A percentile compares a stretch with the other conserved stretches of the same genome.
Evolutionary conservation across 2,113 vertebrate genomes (phyloP).

Genomic region (Megaleporinus macrocephalus): DNA sequence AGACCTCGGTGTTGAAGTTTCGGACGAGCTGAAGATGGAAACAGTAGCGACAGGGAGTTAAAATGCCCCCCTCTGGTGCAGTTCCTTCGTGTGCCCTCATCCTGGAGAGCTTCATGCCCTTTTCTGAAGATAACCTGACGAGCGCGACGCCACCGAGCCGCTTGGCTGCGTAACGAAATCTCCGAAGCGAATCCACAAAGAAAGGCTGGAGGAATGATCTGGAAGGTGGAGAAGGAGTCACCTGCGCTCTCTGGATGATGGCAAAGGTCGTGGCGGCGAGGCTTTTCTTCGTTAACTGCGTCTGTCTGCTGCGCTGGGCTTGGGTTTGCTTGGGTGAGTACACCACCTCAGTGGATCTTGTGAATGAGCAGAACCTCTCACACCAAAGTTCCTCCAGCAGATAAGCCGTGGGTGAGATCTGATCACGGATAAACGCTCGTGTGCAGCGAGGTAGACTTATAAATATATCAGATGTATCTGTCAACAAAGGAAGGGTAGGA

Average conservation of each 20-base stretch:
- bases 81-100: neutral
- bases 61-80: neutral
- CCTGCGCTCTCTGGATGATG: conserved; percentile 53
- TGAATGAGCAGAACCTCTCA: neutral
- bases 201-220: conserved; percentile 32
- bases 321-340: conserved; percentile 61
- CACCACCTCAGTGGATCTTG: neutral
- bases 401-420: neutral
- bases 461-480: neutral
- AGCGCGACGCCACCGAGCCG: no score
- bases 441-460: neutral
- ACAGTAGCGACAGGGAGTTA: neutral
- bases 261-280: conserved; percentile 39
- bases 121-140: neutral
- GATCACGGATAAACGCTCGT: no score
- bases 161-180: neutral
- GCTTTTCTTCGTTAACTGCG: conserved; percentile 50
- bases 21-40: neutral
- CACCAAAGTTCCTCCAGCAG: neutral
- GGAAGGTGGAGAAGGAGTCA: conserved; percentile 53
- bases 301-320: conserved; percentile 54
- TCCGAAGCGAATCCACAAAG: conserved; percentile 9
- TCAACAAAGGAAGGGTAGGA: conserved; percentile 26
- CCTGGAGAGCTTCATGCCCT: neutral
- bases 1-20: neutral